Evolutionary conservation across 2,797 vertebrate species (phyloP), one percentile per base, ranked within the genome.

Genomic region (Acipenser transmontanus): DNA sequence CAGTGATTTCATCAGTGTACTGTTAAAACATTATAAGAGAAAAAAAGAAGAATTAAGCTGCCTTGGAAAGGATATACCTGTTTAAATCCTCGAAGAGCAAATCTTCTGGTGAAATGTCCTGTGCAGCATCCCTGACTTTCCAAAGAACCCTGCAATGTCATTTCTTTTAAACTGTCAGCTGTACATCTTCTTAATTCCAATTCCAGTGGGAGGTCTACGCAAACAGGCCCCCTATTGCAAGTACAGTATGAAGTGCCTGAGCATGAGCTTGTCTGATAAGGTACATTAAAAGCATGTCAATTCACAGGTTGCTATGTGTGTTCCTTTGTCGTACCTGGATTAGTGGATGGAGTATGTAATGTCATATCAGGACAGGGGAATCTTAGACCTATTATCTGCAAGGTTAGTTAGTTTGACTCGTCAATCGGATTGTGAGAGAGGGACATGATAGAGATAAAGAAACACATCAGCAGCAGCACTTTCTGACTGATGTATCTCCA

Each of bases 261-360:
- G 56, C 57, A 57, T 50, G 62, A 56, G 68, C 57, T 59, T 47
- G 47, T 20, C 13, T 63, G 71, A 72, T 72, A 66, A 68, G 12
- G 62, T 61, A 66, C 70, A 76, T 74, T 65, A 70, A 61, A 68
- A 71, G 66, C 69, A 66, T 57, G 51, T 72, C 52, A 52, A 59
- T 49, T 70, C 63, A 56, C 62, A 57, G 12, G 64, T 52, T 50
- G 67, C 68, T 75, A 70, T 70, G 69, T 73, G 66, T 54, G 49
- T 54, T 12, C 62, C 54, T 71, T 72, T 72, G 64, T 77, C 67
- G 51, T 62, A 66, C 62, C 66, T 56, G 60, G 72, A 78, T 78
- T 77, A 76, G 67, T 67, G 72, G 72, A 70, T 67, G 73, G 72
- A 69, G 66, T 57, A 66, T 73, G 67, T 64, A 72, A 73, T 63